A percentile compares a stretch with the other conserved stretches of the same genome.
These are phyloP conservation scores for Cetonia aurata DNA, from an alignment of 2,888 invertebrate species.

Conservation along the genomic window DNA sequence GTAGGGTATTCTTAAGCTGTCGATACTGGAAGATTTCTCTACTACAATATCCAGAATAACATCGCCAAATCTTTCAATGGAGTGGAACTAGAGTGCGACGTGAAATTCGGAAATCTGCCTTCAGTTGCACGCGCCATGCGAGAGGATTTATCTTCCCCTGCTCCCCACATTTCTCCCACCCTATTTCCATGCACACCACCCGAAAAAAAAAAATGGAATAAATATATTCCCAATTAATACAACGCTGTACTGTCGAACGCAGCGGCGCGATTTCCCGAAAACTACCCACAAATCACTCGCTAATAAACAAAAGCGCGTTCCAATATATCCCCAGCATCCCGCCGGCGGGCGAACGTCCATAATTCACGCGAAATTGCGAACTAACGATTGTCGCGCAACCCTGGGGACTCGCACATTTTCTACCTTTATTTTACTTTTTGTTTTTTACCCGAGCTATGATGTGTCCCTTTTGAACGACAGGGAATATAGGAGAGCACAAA, in stretches of 20 bases:
- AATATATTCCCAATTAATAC: background rate
- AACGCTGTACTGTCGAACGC: background rate
- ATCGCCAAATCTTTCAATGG: too few species aligned
- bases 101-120: too few species aligned
- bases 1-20: too few species aligned
- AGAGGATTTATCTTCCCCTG: too few species aligned
- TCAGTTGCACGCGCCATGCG: too few species aligned
- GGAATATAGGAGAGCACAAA: too few species aligned
- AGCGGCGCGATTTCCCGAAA: constrained; percentile 4
- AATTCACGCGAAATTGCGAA: constrained; percentile 17
- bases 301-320: constrained; percentile 15
- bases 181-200: too few species aligned
- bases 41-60: too few species aligned
- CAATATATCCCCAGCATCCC: background rate
- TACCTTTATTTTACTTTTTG: background rate
- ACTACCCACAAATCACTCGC: constrained; percentile 17
- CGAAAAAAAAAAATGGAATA: background rate
- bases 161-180: too few species aligned
- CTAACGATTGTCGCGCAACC: constrained; percentile 2
- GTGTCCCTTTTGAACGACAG: background rate
- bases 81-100: too few species aligned
- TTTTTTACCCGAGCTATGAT: constrained; percentile 4
- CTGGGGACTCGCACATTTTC: background rate
- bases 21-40: too few species aligned
- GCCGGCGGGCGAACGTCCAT: constrained; percentile 1